Base-by-base conservation (phyloP, 1,140 invertebrate species). In the Procambarus clarkii region DNA sequence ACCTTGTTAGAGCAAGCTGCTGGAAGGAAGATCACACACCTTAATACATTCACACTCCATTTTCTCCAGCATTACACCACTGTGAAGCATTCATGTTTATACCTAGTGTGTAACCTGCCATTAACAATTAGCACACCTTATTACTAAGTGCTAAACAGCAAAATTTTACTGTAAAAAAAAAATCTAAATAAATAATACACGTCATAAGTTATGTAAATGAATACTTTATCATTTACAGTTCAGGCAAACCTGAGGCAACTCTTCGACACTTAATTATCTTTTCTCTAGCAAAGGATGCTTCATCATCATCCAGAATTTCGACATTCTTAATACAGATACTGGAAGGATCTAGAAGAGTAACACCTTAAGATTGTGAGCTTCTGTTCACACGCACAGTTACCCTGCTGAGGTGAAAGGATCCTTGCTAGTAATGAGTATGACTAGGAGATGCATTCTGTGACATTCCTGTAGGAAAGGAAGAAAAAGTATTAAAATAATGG, bases 381-480 rank as follows among this genome's bases (percentile, higher is more conserved):
- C 60, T 74, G 69, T n/a, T 8, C n/a, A 34, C 69, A 8, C 34
- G 24, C 69, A 74, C n/a, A 8, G 64, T 34, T 74, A 74, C 69
- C 69, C 24, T 74, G 69, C 69, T 74, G 24, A 74, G n/a, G 69
- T n/a, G 24, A 24, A 74, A 8, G 21, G 58, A 18, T 86, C 74
- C 84, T 34, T 71, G 21, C 24, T 85, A 85, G 69, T 91, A 91
- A 44, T 91, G 82, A 44, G 82, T 82, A 80, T 91, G 89, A 91
- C 89, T 91, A 80, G 89, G 89, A 54, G 89, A 91, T 24, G 89
- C 89, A 86, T 91, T 91, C 89, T 91, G 89, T 78, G 89, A 91
- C 89, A 91, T 91, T 76, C 89, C 89, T 91, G 89, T 8, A 48
- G 64, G 46, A 34, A 0, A 80, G 21, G n/a, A 7, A 84, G 8